Conservation (phyloP, 2,797 vertebrate species). For the Enteromius thamalakanensis region DNA sequence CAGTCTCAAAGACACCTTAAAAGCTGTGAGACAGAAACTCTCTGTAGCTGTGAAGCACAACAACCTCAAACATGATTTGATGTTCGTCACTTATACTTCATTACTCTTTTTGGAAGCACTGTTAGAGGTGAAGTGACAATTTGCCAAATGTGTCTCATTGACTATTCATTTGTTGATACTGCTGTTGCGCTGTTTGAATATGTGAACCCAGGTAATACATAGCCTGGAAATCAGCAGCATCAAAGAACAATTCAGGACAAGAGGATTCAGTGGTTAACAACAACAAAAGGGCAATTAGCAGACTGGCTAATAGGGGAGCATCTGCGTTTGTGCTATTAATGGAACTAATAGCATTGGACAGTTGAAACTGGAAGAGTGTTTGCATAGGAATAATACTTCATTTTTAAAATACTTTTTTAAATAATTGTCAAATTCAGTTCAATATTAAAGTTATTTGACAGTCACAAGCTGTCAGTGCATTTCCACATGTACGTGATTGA, state of each 20-base stretch:
- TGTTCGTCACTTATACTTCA: not conserved
- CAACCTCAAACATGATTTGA: not conserved
- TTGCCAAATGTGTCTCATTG: not conserved
- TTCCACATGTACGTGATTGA: not conserved
- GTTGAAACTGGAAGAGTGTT: not conserved
- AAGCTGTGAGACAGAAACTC: not conserved
- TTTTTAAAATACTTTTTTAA: not conserved
- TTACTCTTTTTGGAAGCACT: not conserved
- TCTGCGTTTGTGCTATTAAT: not conserved
- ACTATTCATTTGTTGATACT: not conserved
- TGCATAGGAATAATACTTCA: not conserved
- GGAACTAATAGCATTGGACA: not conserved
- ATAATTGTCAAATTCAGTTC: conserved; percentile 6
- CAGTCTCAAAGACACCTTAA: not conserved
- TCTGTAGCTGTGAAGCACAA: not conserved
- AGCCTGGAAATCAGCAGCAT: not conserved
- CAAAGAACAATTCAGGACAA: conserved; percentile 15
- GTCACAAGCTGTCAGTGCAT: not conserved
- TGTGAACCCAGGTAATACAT: not conserved
- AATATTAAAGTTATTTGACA: conserved; percentile 1
- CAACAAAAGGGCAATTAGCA: conserved; percentile 21
- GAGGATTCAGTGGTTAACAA: conserved; percentile 1
- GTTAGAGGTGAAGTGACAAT: not conserved
- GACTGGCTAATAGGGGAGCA: conserved; percentile 4
- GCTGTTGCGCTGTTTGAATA: not conserved